Evolutionary conservation across 2,113 vertebrate species (phyloP).

Genomic region (Seriola dumerili): DNA sequence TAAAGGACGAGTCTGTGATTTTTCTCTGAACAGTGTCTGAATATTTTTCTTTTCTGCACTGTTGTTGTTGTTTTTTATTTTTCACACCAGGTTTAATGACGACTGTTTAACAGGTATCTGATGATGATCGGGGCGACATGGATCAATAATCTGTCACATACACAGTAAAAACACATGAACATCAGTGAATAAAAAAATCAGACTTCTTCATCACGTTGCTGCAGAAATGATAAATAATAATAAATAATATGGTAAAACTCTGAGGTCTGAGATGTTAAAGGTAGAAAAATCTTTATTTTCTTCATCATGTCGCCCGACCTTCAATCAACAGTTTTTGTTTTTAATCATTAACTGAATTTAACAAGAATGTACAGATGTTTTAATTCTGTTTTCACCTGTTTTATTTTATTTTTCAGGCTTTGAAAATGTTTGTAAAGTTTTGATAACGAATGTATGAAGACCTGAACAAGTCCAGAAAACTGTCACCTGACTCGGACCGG

Average conservation of each 20-base stretch:
- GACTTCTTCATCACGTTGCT: background rate
- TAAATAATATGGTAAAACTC: background rate
- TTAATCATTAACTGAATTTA: conserved; percentile 5
- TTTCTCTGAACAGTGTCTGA: conserved; percentile 26
- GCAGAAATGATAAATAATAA: background rate
- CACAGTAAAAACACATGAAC: too few species aligned
- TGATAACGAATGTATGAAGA: conserved; percentile 21
- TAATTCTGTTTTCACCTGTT: conserved; percentile 50
- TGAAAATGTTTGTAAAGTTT: conserved; percentile 55
- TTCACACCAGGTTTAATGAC: conserved; percentile 53
- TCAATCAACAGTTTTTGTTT: background rate
- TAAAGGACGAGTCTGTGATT: conserved; percentile 16
- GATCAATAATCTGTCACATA: background rate
- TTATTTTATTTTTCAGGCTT: conserved; percentile 60
- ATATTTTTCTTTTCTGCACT: conserved; percentile 32
- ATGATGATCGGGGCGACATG: conserved; percentile 2
- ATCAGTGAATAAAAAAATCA: too few species aligned
- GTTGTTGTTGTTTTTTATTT: conserved; percentile 54
- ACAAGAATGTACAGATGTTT: conserved; percentile 7
- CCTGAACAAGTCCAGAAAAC: conserved; percentile 57
- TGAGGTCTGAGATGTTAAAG: background rate
- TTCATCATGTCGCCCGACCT: background rate
- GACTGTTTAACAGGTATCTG: conserved; percentile 38
- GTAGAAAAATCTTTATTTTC: background rate
- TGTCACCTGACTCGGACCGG: background rate